phyloP scores from a whole-genome alignment of 2,797 vertebrate genomes.

The Lindbergichthys nudifrons region DNA sequence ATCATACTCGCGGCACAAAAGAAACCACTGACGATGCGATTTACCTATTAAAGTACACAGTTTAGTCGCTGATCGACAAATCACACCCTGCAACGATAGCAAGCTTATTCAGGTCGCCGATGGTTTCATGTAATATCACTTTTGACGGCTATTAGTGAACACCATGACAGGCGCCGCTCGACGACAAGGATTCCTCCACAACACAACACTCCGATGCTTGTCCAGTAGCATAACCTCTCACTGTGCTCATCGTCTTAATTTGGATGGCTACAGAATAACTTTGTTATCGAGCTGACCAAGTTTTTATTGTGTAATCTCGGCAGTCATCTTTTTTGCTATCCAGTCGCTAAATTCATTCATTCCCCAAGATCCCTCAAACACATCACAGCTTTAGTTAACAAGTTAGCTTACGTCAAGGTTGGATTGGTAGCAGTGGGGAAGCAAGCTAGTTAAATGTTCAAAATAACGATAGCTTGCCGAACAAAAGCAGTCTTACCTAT shows the following conservation, averaged over 20 bases:
- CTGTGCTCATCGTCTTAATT: conserved; percentile 49
- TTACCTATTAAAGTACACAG: conserved; percentile 57
- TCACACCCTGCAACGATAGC: conserved; percentile 39
- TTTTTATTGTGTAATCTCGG: conserved; percentile 24
- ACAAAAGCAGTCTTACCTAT: conserved; percentile 77
- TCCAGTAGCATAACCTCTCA: conserved; percentile 56
- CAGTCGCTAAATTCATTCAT: conserved; percentile 66
- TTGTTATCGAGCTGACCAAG: conserved; percentile 54
- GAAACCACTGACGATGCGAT: conserved; percentile 63
- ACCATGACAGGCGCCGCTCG: conserved; percentile 65
- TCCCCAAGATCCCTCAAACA: conserved; percentile 38
- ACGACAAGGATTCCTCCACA: conserved; percentile 78
- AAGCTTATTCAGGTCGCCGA: conserved; percentile 16
- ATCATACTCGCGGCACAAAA: conserved; percentile 65
- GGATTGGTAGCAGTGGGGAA: conserved; percentile 65
- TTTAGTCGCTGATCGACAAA: conserved; percentile 28
- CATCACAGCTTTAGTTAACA: conserved; percentile 67
- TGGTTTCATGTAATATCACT: conserved; percentile 59
- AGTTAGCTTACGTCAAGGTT: conserved; percentile 78
- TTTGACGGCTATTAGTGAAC: conserved; percentile 50
- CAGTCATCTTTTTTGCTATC: conserved; percentile 9
- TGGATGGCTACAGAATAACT: conserved; percentile 55
- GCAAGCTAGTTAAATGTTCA: conserved; percentile 68
- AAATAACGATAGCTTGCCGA: conserved; percentile 68
- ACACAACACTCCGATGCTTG: conserved; percentile 60